phyloP scores from a whole-genome alignment of 1,140 invertebrate genomes.

The Zaprionus kolodkinae region DNA sequence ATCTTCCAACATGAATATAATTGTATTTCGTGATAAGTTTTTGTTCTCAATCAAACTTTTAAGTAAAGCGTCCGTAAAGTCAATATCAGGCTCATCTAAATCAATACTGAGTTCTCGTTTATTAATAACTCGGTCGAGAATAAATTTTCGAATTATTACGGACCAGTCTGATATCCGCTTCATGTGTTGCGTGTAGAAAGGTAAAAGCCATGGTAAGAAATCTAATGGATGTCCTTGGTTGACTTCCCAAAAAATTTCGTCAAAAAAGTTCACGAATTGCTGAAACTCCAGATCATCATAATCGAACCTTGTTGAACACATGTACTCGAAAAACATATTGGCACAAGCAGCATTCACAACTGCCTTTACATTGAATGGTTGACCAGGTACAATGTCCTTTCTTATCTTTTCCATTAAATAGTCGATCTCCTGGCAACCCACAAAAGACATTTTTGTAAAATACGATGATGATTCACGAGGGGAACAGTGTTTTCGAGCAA shows the following conservation, averaged over 20 bases:
- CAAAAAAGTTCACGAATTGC: conserved; percentile 89
- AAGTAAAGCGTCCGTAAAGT: conserved; percentile 91
- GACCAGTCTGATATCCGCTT: conserved; percentile 89
- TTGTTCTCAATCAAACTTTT: conserved; percentile 87
- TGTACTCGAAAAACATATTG: conserved; percentile 94
- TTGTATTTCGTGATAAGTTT: conserved; percentile 87
- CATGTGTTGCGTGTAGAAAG: conserved; percentile 89
- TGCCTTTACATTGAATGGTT: conserved; percentile 86
- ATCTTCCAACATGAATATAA: conserved; percentile 92
- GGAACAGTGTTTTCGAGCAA: conserved; percentile 91
- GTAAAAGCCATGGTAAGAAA: conserved; percentile 92
- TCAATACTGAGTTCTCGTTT: conserved; percentile 86
- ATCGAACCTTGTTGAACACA: conserved; percentile 91
- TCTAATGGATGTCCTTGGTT: conserved; percentile 95
- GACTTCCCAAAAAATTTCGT: conserved; percentile 95
- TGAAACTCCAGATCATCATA: conserved; percentile 88
- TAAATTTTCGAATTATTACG: conserved; percentile 89
- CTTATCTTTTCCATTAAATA: conserved; percentile 86
- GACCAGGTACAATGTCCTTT: conserved; percentile 79
- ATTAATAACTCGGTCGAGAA: conserved; percentile 89
- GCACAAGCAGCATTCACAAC: conserved; percentile 89
- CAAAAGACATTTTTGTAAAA: conserved; percentile 88
- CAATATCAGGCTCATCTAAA: conserved; percentile 86
- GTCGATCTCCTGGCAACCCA: conserved; percentile 87
- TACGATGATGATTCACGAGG: conserved; percentile 89